Percentiles rank a stretch among this genome's conserved stretches.
phyloP scores from a whole-genome alignment of 2,797 vertebrate genomes.

The Chaenodraco wilsoni region DNA sequence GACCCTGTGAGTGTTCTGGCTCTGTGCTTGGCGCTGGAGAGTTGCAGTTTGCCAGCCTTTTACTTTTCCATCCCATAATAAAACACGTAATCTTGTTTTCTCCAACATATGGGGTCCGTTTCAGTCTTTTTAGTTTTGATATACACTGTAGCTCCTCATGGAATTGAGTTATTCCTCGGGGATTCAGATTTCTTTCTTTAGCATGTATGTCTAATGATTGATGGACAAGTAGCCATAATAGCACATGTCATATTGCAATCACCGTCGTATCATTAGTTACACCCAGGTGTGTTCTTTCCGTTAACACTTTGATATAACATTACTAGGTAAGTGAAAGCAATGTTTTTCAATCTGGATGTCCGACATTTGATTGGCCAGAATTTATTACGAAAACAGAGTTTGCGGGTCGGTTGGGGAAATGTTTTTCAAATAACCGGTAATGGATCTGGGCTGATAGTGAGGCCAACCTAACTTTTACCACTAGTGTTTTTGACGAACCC shows the following conservation, averaged over 20 bases:
- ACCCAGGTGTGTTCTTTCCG: not conserved
- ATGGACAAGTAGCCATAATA: not conserved
- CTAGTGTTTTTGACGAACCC: slow-evolving; percentile 81
- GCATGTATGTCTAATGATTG: slow-evolving; percentile 4
- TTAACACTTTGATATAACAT: not conserved
- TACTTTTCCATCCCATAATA: slow-evolving; percentile 31
- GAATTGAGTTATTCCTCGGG: slow-evolving; percentile 26
- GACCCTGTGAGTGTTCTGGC: slow-evolving; percentile 16
- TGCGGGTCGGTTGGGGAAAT: slow-evolving; percentile 2
- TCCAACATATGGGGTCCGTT: slow-evolving; percentile 43
- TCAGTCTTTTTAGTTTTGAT: slow-evolving; percentile 21
- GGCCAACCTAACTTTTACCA: slow-evolving; percentile 60
- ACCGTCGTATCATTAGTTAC: not conserved
- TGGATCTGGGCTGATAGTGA: slow-evolving; percentile 76
- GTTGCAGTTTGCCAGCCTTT: slow-evolving; percentile 27
- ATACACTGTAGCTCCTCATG: slow-evolving; percentile 42
- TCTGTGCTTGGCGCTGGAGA: slow-evolving; percentile 18
- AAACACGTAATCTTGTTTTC: slow-evolving; percentile 50
- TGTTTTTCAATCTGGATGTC: not conserved
- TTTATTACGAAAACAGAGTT: slow-evolving; percentile 21
- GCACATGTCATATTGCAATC: not conserved
- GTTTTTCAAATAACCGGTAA: slow-evolving; percentile 33
- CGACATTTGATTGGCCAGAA: slow-evolving; percentile 10
- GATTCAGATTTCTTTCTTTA: slow-evolving; percentile 5
- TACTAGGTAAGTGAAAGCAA: not conserved